phyloP scores from a whole-genome alignment of 1,140 invertebrate genomes.

The Watersipora subatra region DNA sequence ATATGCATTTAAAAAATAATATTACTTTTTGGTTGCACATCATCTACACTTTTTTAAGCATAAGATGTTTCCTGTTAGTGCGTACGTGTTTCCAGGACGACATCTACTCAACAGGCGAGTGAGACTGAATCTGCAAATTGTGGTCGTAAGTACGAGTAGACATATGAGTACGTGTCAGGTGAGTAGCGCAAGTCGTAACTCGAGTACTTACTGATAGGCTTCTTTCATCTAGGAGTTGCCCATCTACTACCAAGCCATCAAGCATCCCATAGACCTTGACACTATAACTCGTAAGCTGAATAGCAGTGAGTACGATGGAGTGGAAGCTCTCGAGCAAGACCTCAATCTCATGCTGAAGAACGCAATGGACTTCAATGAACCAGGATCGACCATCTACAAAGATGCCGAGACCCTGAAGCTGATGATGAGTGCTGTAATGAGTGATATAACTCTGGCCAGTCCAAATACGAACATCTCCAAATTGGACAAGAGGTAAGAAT shows the following conservation, averaged over 20 bases:
- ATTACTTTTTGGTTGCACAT: too few relatives aligned
- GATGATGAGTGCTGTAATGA: constrained; percentile 43
- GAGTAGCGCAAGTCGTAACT: too few relatives aligned
- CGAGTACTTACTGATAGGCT: too few relatives aligned
- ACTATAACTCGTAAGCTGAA: constrained; percentile 47
- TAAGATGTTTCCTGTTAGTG: too few relatives aligned
- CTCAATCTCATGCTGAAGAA: constrained; percentile 81
- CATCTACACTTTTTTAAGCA: too few relatives aligned
- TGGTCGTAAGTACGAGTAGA: too few relatives aligned
- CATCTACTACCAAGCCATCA: constrained; percentile 38
- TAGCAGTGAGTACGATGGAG: constrained; percentile 58
- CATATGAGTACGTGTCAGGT: too few relatives aligned
- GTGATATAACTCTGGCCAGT: background rate
- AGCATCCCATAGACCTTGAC: constrained; percentile 38
- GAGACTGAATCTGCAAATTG: too few relatives aligned
- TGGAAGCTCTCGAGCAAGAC: constrained; percentile 79
- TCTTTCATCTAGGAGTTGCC: constrained; percentile 43
- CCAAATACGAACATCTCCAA: background rate
- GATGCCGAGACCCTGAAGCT: constrained; percentile 80
- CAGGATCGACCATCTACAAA: constrained; percentile 89
- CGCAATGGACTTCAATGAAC: constrained; percentile 89
- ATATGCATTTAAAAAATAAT: too few relatives aligned
- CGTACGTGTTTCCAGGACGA: too few relatives aligned
- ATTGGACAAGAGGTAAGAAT: background rate
- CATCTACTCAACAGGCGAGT: too few relatives aligned